Base-by-base conservation (phyloP, 2,113 vertebrate genomes). In the Oreochromis spilurus region DNA sequence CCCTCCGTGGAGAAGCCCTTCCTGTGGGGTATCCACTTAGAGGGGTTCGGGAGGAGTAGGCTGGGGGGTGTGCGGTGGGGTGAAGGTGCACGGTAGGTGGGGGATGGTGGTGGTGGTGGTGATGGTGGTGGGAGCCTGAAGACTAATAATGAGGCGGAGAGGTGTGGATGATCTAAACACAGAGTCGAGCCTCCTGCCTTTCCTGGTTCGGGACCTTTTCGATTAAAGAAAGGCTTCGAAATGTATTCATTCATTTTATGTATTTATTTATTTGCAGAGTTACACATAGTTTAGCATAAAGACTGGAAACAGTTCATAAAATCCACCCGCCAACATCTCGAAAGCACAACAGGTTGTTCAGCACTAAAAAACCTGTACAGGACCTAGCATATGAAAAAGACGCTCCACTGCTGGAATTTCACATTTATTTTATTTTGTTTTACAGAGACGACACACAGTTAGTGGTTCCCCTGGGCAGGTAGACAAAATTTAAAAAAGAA, bases 11-110 rank as follows among this genome's bases (percentile, higher is more conserved):
- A 95, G 93, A 92, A 93, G 93, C 91, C 93, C 94, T 96, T 96
- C 95, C 96, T 96, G 95, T 96, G 95, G 95, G 95, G 95, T 94
- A 96, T 95, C 96, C 93, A 95, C 94, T 95, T 94, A 94, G 93
- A 93, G 88, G 92, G 93, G 91, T 90, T 92, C 34, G 29, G 62
- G 87, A 62, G 75, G 77, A 24, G 77, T 77, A 55, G 84, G 60
- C 26, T 58, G 70, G 16, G 52, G 82, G 21, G 60, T 0, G 60
- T 26, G 82, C 6, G 2, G 10, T 29, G 60, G 81, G 48, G 60
- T 67, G 81, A 54, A 83, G 81, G 60, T 79, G 75, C 55, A 19
- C 9, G 36, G 75, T 62, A 40, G 26, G 31, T 78, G 67, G 62
- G 67, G 79, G 85, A 57, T 50, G 81, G 54, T 62, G 62, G 52